Percentiles rank a stretch among this genome's conserved stretches.
Conservation (phyloP, 2,113 vertebrate species). For the Tragulus kanchil region DNA sequence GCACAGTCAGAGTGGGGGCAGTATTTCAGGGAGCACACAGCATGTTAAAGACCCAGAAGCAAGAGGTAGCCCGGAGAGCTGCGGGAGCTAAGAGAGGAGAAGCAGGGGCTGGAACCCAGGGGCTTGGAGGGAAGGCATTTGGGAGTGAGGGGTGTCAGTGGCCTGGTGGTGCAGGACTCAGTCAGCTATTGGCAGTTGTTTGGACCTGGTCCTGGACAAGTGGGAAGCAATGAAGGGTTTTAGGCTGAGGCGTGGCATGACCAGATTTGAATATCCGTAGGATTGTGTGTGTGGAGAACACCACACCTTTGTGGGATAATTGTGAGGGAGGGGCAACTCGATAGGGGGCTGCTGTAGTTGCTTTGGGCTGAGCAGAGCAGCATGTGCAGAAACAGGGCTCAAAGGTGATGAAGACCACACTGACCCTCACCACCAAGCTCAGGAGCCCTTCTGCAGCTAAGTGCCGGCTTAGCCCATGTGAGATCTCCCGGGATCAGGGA, state of each 20-base stretch:
- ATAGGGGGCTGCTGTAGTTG: background rate
- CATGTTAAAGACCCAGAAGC: background rate
- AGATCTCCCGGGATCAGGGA: no score
- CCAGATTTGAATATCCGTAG: background rate
- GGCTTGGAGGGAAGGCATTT: background rate
- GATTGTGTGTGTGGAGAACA: background rate
- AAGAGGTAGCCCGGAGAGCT: background rate
- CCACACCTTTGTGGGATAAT: background rate
- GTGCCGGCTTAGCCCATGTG: no score
- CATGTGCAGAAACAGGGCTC: accelerated
- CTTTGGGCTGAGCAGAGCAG: no score
- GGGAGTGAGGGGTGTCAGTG: background rate
- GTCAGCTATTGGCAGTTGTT: background rate
- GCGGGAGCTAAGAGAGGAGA: background rate
- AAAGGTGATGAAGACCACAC: background rate
- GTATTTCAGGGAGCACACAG: background rate
- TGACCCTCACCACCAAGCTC: background rate
- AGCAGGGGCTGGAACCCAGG: background rate
- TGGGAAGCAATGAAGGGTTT: background rate
- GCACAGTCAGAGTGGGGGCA: background rate
- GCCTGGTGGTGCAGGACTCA: background rate
- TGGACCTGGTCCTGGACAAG: background rate
- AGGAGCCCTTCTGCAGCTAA: background rate
- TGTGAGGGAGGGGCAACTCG: background rate
- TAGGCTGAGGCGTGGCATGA: background rate